phyloP scores from a whole-genome alignment of 2,113 vertebrate genomes.

The Mormyrus iriodes region DNA sequence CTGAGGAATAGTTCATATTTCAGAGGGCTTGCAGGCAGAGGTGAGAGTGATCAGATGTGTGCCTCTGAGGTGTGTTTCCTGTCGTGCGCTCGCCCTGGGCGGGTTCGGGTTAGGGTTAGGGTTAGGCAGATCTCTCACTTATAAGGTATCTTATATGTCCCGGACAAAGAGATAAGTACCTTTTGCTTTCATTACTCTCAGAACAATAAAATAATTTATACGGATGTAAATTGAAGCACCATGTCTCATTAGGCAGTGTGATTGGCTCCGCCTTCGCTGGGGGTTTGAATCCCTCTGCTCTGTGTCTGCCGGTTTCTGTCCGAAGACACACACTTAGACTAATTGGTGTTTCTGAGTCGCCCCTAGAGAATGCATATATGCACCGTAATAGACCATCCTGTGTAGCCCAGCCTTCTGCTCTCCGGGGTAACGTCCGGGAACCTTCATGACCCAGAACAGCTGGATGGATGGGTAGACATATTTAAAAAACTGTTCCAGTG shows the following conservation, averaged over 20 bases:
- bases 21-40: background rate
- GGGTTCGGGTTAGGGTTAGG: too few species aligned
- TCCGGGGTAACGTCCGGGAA: background rate
- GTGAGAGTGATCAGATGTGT: background rate
- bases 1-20: background rate
- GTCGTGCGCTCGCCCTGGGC: background rate
- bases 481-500: background rate
- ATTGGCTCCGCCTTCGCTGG: background rate
- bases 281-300: background rate
- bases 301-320: background rate
- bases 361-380: background rate
- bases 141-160: background rate
- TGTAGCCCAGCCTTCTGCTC: background rate
- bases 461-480: background rate
- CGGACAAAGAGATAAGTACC: background rate
- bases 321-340: background rate
- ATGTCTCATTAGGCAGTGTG: background rate
- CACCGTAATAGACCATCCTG: background rate
- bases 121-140: background rate
- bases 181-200: background rate
- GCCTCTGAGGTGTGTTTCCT: background rate
- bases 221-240: background rate
- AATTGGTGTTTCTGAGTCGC: background rate
- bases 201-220: background rate
- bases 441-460: background rate